Evolutionary conservation across 1,140 invertebrate genomes (phyloP), one percentile per base, ranked within the genome.

Genomic region (Pseudomyrmex dendroicus): DNA sequence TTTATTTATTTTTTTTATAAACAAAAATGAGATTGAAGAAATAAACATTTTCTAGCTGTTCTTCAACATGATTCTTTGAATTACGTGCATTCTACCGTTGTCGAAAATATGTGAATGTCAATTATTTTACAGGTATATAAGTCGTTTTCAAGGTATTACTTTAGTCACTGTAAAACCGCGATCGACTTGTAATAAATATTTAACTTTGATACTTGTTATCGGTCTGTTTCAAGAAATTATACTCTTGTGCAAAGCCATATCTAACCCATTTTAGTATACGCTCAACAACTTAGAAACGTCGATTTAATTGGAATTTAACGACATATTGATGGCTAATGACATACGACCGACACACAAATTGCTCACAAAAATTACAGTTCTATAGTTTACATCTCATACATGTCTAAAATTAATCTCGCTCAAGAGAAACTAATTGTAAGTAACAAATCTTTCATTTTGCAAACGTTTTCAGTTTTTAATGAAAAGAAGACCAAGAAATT

Each of bases 181-280:
- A 77, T 83, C 72, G 82, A 83, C 63, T 64, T 52, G 35, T 8
- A 5, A 77, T 77, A 64, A 85, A 82, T 82, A 82, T 74, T 85
- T 85, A 85, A 82, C n/a, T 35, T 35, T 35, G n/a, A 5, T 56
- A 25, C 25, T 50, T 80, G 67, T 72, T 73, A 73, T 59, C 67
- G 70, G 62, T 70, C 61, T 67, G 22, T 68, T 73, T 46, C 54
- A 59, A 70, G 64, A 70, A 83, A 83, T 83, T 76, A 83, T 76
- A 73, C 25, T 22, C 15, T 66, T 76, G 46, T 85, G 54, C 61
- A 83, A 77, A 85, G 66, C 50, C 13, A 72, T 62, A 77, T 68
- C 56, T 84, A 84, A 77, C 73, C 73, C 62, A 84, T 50, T 84
- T 77, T 78, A 59, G 50, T 59, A 25, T 25, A 48, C 17, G 63